Conservation (phyloP, 2,113 vertebrate genomes). For the Coptodon rendalli region DNA sequence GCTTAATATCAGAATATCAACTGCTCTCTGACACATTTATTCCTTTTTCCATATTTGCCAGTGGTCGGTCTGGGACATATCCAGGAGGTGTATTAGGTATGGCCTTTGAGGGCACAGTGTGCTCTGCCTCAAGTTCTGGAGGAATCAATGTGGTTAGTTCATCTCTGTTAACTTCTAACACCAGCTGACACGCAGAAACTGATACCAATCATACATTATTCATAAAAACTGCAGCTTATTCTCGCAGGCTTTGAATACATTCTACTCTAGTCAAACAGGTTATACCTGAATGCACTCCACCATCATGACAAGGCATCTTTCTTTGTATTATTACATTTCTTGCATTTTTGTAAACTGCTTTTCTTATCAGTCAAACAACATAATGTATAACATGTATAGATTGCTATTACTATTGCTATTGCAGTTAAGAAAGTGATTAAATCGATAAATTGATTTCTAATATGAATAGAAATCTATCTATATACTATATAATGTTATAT, state of each 20-base stretch:
- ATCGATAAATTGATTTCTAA: background rate
- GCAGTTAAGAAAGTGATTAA: background rate
- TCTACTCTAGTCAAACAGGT: background rate
- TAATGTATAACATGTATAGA: background rate
- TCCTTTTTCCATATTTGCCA: too few relatives aligned
- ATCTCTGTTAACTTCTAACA: background rate
- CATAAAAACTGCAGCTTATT: background rate
- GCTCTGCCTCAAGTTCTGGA: conserved; percentile 67
- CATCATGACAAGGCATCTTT: background rate
- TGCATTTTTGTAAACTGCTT: background rate
- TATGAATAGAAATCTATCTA: background rate
- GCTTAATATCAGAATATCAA: too few relatives aligned
- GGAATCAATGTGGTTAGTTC: conserved; percentile 81
- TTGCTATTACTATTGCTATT: background rate
- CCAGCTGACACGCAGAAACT: conserved; percentile 17
- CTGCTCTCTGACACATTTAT: too few relatives aligned
- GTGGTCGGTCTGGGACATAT: too few relatives aligned
- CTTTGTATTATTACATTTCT: background rate
- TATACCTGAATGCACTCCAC: background rate
- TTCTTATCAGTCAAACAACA: background rate
- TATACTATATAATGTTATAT: background rate
- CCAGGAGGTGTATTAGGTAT: conserved; percentile 2
- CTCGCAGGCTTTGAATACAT: background rate
- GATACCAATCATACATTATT: conserved; percentile 52
- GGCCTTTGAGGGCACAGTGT: conserved; percentile 81